phyloP scores from a whole-genome alignment of 2,797 vertebrate genomes.

The Margarornis squamiger region DNA sequence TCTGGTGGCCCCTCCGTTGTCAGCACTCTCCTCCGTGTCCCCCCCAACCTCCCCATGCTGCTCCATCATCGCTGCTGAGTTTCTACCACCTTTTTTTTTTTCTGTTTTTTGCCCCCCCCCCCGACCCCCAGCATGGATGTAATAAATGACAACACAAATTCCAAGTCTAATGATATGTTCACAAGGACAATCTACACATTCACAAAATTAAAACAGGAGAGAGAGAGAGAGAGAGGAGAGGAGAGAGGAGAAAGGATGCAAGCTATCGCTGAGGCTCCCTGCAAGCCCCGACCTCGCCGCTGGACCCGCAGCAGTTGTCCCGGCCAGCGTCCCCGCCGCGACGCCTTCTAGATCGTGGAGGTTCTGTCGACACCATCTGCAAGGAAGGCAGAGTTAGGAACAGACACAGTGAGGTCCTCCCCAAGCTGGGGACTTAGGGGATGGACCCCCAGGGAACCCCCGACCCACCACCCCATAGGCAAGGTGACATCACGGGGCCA shows the following conservation, averaged over 20 bases:
- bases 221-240: neutral
- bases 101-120: too few relatives aligned
- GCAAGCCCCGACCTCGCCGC: conserved; percentile 72
- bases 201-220: conserved; percentile 75
- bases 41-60: neutral
- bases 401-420: neutral
- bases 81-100: neutral
- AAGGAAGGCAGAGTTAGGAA: conserved; percentile 20
- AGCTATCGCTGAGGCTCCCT: conserved; percentile 70
- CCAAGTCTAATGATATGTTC: conserved; percentile 75
- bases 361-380: conserved; percentile 95
- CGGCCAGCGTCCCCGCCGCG: conserved; percentile 74
- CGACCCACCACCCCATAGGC: rapidly evolving
- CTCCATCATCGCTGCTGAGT: neutral
- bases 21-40: neutral
- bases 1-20: neutral
- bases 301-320: conserved; percentile 79
- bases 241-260: conserved; percentile 54
- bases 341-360: conserved; percentile 89
- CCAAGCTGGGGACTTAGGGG: neutral
- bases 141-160: conserved; percentile 75
- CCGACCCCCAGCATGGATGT: conserved; percentile 45
- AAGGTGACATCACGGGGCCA: rapidly evolving
- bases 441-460: neutral
- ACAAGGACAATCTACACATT: conserved; percentile 79